Evolutionary conservation across 2,797 vertebrate genomes (phyloP), one percentile per base, ranked within the genome.

Genomic region (Ctenopoma kingsleyae): DNA sequence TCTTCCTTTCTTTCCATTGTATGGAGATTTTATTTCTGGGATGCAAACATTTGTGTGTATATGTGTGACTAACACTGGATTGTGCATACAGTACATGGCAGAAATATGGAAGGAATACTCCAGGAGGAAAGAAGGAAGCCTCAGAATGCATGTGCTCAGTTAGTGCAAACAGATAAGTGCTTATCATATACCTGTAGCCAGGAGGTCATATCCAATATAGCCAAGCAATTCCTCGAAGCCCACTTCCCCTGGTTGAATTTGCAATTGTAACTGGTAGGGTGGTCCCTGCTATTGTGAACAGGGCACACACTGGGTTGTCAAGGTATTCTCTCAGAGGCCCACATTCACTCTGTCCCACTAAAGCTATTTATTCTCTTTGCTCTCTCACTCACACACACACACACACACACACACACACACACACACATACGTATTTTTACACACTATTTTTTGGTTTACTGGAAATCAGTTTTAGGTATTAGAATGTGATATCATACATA

Each of bases 181-280:
- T 93, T 93, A 93, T 93, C 87, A 86, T 89, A 81, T 89, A 91
- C 91, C 88, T 91, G 83, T 86, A 91, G 88, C 87, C 89, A 90
- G 82, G 71, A 90, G 92, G 88, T 91, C 89, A 87, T 58, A 90
- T 89, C 84, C 79, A 88, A 90, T 90, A 91, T 86, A 86, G 86
- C 73, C 76, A 67, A 86, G 83, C 87, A 84, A 86, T 91, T 91
- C 89, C 85, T 87, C 68, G 83, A 72, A 88, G 67, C 83, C 68
- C 68, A 75, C 89, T 88, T 84, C 55, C 78, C 76, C 62, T 44
- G 82, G 83, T 86, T 83, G 84, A 82, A 90, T 92, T 86, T 87
- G 71, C 85, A 88, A 81, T 91, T 82, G 83, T 87, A 88, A 90
- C 87, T 87, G 88, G 85, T 79, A 52, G 81, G 81, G 79, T 81